A percentile compares a stretch with the other conserved stretches of the same genome.
These are phyloP conservation scores for Neogobius melanostomus DNA, from an alignment of 2,113 vertebrate species.

Conservation along the genomic window DNA sequence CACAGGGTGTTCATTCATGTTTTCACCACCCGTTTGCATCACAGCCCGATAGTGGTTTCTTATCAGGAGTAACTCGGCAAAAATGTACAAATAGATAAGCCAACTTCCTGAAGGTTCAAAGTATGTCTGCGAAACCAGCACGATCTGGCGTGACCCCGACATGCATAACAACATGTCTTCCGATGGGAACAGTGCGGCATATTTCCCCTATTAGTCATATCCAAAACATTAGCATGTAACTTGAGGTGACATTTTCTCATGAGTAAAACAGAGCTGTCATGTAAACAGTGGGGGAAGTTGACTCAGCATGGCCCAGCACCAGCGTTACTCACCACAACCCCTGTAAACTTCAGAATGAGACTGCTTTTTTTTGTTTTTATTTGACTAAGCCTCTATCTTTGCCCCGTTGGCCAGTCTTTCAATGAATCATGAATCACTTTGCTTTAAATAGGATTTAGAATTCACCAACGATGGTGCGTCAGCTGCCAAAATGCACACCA, in stretches of 20 bases:
- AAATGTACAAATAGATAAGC: background rate
- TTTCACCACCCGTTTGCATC: slow-evolving; percentile 7
- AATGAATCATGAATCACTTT: slow-evolving; percentile 50
- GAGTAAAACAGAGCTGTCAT: slow-evolving; percentile 33
- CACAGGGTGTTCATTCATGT: slow-evolving; percentile 17
- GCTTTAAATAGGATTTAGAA: slow-evolving; percentile 16
- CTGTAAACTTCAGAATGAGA: slow-evolving; percentile 42
- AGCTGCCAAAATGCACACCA: background rate
- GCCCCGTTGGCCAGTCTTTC: slow-evolving; percentile 29
- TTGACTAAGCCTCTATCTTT: slow-evolving; percentile 16
- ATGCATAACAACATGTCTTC: background rate
- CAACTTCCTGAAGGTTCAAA: background rate
- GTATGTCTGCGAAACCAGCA: background rate
- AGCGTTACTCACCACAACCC: slow-evolving; percentile 41
- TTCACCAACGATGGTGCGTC: background rate
- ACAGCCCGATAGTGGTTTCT: slow-evolving; percentile 12
- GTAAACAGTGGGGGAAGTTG: slow-evolving; percentile 49
- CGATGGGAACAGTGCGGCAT: slow-evolving; percentile 23
- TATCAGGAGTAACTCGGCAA: slow-evolving; percentile 14
- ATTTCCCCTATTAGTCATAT: slow-evolving; percentile 35
- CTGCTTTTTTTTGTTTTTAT: background rate
- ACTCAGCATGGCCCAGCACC: slow-evolving; percentile 54
- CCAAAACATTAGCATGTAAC: slow-evolving; percentile 29
- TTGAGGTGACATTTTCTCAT: slow-evolving; percentile 41
- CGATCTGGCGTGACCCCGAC: background rate